Evolutionary conservation across 2,888 invertebrate species (phyloP), one percentile per base, ranked within the genome.

Genomic region (Dasypogon diadema): DNA sequence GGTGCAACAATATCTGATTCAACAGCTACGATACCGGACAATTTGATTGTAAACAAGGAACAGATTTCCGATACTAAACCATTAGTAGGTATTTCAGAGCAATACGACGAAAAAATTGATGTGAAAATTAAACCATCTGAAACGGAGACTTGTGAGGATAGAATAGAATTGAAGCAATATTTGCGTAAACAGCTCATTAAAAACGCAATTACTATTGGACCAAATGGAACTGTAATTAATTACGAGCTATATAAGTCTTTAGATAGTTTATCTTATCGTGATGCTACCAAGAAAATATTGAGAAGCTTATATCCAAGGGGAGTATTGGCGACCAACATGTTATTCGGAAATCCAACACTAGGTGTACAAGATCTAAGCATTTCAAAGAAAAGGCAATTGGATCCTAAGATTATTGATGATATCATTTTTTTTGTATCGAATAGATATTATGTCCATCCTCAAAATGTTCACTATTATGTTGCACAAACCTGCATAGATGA

Each of bases 401-500:
- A 91, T 80, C 87, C 88, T 1, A 80, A 80, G 14, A 83, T 87
- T 22, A 87, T 89, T 1, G 85, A 87, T 0, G 91, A 91, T 77
- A 90, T 91, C 48, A 86, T 90, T 3, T 83, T 86, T 16, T 87
- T 87, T 1, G 88, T 91, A 2, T 84, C 86, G 2, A 81, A 83
- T 22, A 85, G 86, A 75, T 89, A 89, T 76, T 83, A 85, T 10
- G 88, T 89, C 1, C 86, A 86, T 37, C 88, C 88, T 81, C 88
- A 88, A 75, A 82, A 88, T 77, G 88, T 90, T 1, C 88, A 90
- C 75, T 86, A 85, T 75, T 85, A 86, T 24, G 90, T 91, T 21
- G 90, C 90, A 21, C 88, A 88, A 1, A 91, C 90, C 81, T 91
- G 90, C 79, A 88, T 89, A 0, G 90, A 90, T 79, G 89, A 89